phyloP scores from a whole-genome alignment of 2,888 invertebrate genomes.

The Mamestra brassicae region DNA sequence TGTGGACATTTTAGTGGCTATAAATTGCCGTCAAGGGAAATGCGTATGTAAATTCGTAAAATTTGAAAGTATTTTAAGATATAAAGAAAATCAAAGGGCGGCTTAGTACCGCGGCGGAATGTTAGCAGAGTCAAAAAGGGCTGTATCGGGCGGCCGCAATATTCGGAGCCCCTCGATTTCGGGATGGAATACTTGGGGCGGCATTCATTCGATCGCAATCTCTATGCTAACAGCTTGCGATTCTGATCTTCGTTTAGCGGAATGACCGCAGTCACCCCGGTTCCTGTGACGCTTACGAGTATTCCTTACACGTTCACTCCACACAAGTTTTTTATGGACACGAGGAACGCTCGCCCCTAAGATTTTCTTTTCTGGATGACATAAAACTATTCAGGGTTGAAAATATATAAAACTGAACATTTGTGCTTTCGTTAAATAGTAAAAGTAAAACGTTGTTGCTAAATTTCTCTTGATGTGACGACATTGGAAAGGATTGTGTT shows the following conservation, averaged over 20 bases:
- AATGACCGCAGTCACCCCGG: conserved; percentile 90
- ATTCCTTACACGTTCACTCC: conserved; percentile 90
- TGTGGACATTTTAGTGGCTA: conserved; percentile 70
- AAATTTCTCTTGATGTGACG: conserved; percentile 28
- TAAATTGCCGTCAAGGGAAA: conserved; percentile 67
- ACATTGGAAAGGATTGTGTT: conserved; percentile 8
- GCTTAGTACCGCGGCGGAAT: conserved; percentile 82
- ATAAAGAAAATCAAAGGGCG: conserved; percentile 84
- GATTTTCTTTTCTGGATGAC: conserved; percentile 80
- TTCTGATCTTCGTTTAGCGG: conserved; percentile 91
- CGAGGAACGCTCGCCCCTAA: conserved; percentile 81
- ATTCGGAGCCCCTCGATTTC: conserved; percentile 87
- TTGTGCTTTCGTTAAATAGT: conserved; percentile 55
- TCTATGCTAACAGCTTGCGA: conserved; percentile 91
- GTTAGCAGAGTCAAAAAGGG: conserved; percentile 85
- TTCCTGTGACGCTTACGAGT: conserved; percentile 84
- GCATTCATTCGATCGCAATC: conserved; percentile 90
- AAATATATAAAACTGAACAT: conserved; percentile 67
- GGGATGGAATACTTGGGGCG: conserved; percentile 89
- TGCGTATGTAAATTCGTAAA: conserved; percentile 73
- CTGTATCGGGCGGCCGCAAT: conserved; percentile 87
- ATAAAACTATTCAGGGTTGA: conserved; percentile 75
- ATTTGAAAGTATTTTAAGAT: conserved; percentile 78
- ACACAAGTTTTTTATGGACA: conserved; percentile 88
- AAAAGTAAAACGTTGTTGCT: conserved; percentile 55